These are phyloP conservation scores for Phortica variegata DNA, from an alignment of 1,140 invertebrate genomes.

Conservation along the genomic window DNA sequence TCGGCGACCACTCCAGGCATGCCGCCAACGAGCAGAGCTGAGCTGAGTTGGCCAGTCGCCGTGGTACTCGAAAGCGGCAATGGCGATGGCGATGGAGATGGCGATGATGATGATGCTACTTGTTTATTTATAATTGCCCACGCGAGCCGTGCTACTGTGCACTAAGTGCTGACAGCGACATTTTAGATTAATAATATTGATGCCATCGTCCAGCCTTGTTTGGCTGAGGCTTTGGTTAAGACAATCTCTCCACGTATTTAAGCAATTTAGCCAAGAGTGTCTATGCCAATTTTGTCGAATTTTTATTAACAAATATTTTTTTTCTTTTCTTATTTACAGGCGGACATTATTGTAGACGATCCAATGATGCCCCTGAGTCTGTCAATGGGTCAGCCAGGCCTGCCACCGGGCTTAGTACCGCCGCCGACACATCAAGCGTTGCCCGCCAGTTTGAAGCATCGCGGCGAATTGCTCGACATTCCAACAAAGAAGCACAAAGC, in stretches of 20 bases:
- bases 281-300: background rate
- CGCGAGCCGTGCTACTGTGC: no score
- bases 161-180: no score
- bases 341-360: constrained; percentile 43
- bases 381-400: constrained; percentile 13
- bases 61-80: constrained; percentile 8
- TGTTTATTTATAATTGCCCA: constrained; percentile 54
- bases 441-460: constrained; percentile 40
- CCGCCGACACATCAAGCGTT: constrained; percentile 26
- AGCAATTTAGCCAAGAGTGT: no score
- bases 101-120: constrained; percentile 22
- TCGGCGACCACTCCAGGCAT: no score
- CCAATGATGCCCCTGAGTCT: constrained; percentile 17
- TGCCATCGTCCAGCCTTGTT: no score
- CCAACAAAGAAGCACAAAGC: constrained; percentile 59
- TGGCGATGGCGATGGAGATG: constrained; percentile 1
- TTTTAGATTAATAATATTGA: constrained; percentile 47
- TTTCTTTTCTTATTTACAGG: constrained; percentile 22
- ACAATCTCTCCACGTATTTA: no score
- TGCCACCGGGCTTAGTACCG: constrained; percentile 24
- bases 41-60: no score
- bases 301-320: constrained; percentile 3
- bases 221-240: no score
- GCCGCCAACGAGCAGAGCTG: no score
- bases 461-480: constrained; percentile 59